These are phyloP conservation scores for Coleophora deauratella DNA, from an alignment of 2,888 invertebrate genomes.

Conservation along the genomic window DNA sequence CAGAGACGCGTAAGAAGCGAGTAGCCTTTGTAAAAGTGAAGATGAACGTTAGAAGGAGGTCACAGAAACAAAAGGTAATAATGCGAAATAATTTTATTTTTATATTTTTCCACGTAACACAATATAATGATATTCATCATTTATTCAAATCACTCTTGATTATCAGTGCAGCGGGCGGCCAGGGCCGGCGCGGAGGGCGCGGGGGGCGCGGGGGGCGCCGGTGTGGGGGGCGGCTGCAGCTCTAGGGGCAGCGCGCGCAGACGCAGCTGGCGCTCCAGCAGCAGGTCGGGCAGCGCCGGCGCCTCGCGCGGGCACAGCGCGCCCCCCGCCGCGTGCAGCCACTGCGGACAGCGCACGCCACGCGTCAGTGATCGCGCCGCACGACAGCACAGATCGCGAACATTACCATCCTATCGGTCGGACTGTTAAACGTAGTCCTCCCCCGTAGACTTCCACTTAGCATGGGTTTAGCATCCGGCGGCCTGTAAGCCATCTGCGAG, in stretches of 20 bases:
- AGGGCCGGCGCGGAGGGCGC: no score
- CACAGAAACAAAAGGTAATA: no score
- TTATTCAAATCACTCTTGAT: no score
- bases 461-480: not conserved
- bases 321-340: conserved; percentile 27
- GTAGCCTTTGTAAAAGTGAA: no score
- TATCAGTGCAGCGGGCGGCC: no score
- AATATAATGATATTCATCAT: no score
- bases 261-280: conserved; percentile 83
- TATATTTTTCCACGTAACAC: no score
- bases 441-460: not conserved
- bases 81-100: no score
- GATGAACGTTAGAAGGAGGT: no score
- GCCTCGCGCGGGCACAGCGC: conserved; percentile 54
- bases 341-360: conserved; percentile 13
- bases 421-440: not conserved
- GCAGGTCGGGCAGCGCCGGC: conserved; percentile 80
- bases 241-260: conserved; percentile 85
- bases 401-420: not conserved
- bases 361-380: not conserved
- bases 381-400: not conserved
- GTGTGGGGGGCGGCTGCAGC: conserved; percentile 38
- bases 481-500: not conserved
- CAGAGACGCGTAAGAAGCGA: no score
- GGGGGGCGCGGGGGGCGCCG: conserved; percentile 17